Conservation (phyloP, 2,113 vertebrate species). For the Riparia riparia region DNA sequence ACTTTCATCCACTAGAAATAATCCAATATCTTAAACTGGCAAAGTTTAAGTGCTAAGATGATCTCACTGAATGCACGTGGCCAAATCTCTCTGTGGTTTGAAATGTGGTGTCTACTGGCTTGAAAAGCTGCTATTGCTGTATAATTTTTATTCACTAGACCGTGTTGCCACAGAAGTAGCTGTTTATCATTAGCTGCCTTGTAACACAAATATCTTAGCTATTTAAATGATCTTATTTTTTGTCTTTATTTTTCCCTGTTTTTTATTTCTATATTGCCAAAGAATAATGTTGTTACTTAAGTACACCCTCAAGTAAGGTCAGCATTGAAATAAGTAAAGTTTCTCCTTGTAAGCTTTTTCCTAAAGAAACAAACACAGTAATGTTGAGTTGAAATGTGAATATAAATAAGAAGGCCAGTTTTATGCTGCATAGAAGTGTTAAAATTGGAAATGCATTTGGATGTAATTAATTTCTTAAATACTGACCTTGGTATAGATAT, state of each 20-base stretch:
- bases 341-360: background rate
- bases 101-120: background rate
- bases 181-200: background rate
- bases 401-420: background rate
- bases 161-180: background rate
- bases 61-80: accelerated
- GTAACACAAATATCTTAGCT: background rate
- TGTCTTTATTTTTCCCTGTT: accelerated
- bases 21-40: background rate
- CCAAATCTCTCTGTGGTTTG: background rate
- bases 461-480: background rate
- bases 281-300: background rate
- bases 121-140: background rate
- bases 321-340: background rate
- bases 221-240: background rate
- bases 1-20: background rate
- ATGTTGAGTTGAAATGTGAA: background rate
- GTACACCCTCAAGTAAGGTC: background rate
- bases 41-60: background rate
- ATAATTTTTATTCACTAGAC: background rate
- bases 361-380: background rate
- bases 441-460: background rate
- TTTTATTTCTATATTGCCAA: background rate
- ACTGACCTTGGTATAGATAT: background rate
- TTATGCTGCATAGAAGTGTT: background rate